Base-by-base conservation (phyloP, 2,888 invertebrate species). In the Lasioglossum oenotherae region DNA sequence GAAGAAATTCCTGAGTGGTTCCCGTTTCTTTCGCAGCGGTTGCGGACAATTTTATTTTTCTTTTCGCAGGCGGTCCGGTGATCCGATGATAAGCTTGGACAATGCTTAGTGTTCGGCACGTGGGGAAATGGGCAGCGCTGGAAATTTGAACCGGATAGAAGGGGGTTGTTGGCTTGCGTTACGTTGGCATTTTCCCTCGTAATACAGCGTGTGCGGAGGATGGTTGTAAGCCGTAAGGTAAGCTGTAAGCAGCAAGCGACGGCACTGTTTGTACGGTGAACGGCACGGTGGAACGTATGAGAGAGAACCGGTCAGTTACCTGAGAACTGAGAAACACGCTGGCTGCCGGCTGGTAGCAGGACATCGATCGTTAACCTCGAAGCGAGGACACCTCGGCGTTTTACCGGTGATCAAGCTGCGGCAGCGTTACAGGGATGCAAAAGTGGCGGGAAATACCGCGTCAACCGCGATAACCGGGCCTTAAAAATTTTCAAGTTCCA, bases 261-360 rank as follows among this genome's bases (percentile, higher is more conserved):
- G 60, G 82, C 78, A 80, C 87, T 82, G 74, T 87, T 85, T 89
- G 85, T 80, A 80, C 88, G 84, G 89, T 89, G 85, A 90, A 60
- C 44, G 89, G 89, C 74, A 74, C 75, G 81, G 64, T 74, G 75
- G 74, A 87, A 73, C 57, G 72, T 35, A 31, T 16, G 60, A 57
- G 76, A 57, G 76, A 79, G 78, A 82, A 87, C 82, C 84, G 84
- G 87, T 88, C 87, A 88, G 87, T 88, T 88, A 88, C 87, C 87
- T 31, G 87, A 76, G 87, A 80, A 87, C 53, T 53, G 53, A 53
- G 53, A 53, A 53, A 81, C 80, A 78, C 80, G 82, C 75, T 67
- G 49, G 53, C 77, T 82, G 82, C 74, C 72, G 49, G 53, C 77
- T 82, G 82, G 83, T 80, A 86, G 76, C 87, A 87, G 82, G 76